phyloP scores from a whole-genome alignment of 2,888 invertebrate species.

The Megastigmus dorsalis region DNA sequence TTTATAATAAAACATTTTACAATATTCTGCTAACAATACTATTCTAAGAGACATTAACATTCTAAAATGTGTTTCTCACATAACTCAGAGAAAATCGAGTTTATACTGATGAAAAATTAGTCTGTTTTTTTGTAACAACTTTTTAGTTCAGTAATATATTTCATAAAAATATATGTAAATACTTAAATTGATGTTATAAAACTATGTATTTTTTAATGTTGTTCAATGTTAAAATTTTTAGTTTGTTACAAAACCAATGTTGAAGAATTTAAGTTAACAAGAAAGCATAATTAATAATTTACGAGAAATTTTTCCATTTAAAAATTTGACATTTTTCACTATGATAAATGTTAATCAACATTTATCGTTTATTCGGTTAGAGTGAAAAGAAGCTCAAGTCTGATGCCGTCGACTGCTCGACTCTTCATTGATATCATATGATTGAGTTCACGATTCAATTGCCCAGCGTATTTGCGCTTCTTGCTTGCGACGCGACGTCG shows the following conservation, averaged over 20 bases:
- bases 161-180: no score
- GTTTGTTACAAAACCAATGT: background rate
- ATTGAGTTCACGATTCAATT: conserved; percentile 79
- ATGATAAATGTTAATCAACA: background rate
- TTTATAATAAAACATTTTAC: background rate
- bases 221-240: background rate
- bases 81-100: no score
- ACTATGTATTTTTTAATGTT: background rate
- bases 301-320: background rate
- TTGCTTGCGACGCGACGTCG: conserved; percentile 79
- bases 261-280: background rate
- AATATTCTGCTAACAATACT: background rate
- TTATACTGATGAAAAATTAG: no score
- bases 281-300: no score
- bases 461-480: conserved; percentile 72
- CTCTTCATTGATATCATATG: conserved; percentile 79
- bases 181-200: no score
- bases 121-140: no score
- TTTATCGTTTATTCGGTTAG: background rate
- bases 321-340: no score
- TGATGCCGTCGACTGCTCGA: conserved; percentile 80
- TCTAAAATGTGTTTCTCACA: no score
- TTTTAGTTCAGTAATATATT: no score
- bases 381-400: conserved; percentile 81
- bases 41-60: background rate